Conservation (phyloP, 2,888 invertebrate genomes). For the Allolobophora icterica region DNA sequence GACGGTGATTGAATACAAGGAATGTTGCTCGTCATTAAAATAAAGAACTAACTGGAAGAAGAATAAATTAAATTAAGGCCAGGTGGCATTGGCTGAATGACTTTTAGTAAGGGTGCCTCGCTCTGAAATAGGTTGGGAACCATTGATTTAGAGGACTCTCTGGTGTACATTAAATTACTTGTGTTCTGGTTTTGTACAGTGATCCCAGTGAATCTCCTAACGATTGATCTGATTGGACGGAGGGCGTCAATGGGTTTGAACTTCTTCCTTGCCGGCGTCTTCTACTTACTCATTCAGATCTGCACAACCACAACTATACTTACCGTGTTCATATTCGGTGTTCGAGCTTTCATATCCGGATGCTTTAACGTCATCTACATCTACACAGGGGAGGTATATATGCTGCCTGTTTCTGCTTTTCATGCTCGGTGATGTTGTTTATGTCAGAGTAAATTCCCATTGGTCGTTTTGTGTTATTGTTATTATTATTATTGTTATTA, state of each 20-base stretch:
- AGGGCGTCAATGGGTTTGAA: constrained; percentile 44
- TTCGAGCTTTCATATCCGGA: constrained; percentile 59
- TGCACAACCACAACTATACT: constrained; percentile 54
- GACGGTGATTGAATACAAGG: too few species aligned
- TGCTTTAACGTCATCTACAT: constrained; percentile 62
- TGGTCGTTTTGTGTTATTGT: too few species aligned
- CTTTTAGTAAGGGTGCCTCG: too few species aligned
- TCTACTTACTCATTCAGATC: constrained; percentile 49
- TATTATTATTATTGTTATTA: too few species aligned
- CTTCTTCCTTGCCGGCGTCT: constrained; percentile 46
- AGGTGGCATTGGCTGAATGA: too few species aligned
- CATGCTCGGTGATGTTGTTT: too few species aligned
- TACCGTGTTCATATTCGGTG: constrained; percentile 59
- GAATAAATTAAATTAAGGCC: too few species aligned
- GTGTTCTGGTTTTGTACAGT: constrained; percentile 51
- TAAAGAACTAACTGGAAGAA: too few species aligned
- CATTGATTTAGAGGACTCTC: too few species aligned
- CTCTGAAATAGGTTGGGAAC: too few species aligned
- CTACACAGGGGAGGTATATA: constrained; percentile 62
- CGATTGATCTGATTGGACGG: constrained; percentile 61
- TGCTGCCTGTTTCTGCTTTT: background rate
- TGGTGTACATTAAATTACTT: background rate
- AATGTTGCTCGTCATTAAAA: too few species aligned
- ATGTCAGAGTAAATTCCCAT: too few species aligned
- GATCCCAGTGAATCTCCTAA: constrained; percentile 60